Percentiles rank a stretch among this genome's conserved stretches.
These are phyloP conservation scores for Girardia tigrina DNA, from an alignment of 2,888 invertebrate genomes.

Conservation along the genomic window DNA sequence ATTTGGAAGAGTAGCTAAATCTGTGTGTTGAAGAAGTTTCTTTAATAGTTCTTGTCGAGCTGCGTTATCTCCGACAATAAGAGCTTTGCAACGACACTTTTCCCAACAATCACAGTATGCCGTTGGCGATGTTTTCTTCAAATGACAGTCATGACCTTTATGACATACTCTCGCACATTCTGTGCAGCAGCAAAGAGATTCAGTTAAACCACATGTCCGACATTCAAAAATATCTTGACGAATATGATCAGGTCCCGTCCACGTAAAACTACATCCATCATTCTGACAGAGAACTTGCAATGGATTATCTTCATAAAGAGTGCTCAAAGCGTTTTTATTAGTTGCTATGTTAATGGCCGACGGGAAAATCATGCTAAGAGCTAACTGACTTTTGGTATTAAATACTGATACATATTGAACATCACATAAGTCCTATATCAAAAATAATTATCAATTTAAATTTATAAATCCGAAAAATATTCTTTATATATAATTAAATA, in stretches of 20 bases:
- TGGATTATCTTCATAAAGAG: constrained; percentile 67
- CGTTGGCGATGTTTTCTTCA: constrained; percentile 89
- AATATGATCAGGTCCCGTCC: constrained; percentile 96
- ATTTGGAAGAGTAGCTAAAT: constrained; percentile 77
- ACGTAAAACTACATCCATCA: constrained; percentile 96
- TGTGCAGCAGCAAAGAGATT: constrained; percentile 91
- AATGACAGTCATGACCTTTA: constrained; percentile 60
- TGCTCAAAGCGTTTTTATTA: neutral
- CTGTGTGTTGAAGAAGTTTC: constrained; percentile 72
- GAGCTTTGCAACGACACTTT: constrained; percentile 89
- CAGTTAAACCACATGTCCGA: constrained; percentile 77
- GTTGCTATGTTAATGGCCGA: constrained; percentile 18
- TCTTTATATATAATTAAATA: no score
- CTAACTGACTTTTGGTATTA: constrained; percentile 1
- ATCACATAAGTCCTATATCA: constrained; percentile 17
- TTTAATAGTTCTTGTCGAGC: constrained; percentile 73
- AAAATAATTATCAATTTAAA: no score
- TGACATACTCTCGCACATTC: constrained; percentile 96
- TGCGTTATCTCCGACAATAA: constrained; percentile 66
- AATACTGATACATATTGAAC: neutral
- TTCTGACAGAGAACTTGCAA: constrained; percentile 90
- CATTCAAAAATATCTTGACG: constrained; percentile 97
- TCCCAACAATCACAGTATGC: constrained; percentile 99
- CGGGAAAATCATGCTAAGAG: constrained; percentile 32
- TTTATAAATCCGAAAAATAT: no score